Conservation (phyloP, 1,140 invertebrate species). For the Aplysia californica region DNA sequence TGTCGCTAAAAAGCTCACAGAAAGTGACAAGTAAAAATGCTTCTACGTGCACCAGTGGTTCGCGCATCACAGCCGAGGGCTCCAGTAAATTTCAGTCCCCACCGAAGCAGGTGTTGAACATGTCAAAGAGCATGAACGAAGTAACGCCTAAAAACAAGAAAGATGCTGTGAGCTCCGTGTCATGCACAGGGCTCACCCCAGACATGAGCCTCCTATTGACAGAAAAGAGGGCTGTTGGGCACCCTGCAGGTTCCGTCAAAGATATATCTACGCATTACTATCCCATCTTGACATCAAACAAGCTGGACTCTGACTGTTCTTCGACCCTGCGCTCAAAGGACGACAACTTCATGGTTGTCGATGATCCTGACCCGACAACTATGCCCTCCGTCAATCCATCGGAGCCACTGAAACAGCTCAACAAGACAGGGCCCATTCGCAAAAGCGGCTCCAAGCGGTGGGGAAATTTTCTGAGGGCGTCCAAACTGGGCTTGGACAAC, state of each 20-base stretch:
- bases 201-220: constrained; percentile 1
- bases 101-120: constrained; percentile 2
- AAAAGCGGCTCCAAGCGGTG: constrained; percentile 21
- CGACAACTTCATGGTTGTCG: background rate
- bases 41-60: background rate
- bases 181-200: constrained; percentile 22
- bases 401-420: constrained; percentile 22
- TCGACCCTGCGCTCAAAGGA: background rate
- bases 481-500: constrained; percentile 18
- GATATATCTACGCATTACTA: constrained; percentile 4
- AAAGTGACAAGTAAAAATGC: background rate
- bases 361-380: background rate
- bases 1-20: background rate
- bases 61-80: background rate
- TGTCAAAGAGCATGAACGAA: constrained; percentile 24
- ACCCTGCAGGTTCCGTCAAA: background rate
- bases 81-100: background rate
- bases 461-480: constrained; percentile 17
- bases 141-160: constrained; percentile 23
- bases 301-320: background rate
- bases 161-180: background rate
- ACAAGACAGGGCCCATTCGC: constrained; percentile 9
- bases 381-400: background rate
- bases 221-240: background rate
- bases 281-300: background rate